Evolutionary conservation across 2,888 invertebrate genomes (phyloP).

Genomic region (Chaetogeoica ovagalla): DNA sequence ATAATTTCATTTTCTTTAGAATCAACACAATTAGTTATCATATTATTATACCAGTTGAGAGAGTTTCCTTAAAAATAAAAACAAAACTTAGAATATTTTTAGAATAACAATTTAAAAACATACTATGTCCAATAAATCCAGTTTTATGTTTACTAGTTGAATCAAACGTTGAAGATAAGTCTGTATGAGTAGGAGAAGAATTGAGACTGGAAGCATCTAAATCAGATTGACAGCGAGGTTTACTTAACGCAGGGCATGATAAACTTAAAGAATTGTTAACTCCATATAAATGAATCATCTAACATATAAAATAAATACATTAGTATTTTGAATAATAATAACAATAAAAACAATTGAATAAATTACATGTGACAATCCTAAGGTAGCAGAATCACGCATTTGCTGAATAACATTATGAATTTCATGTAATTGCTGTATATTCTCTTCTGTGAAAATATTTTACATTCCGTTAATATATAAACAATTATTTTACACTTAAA

Average conservation of each 20-base stretch:
- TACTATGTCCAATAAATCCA: constrained; percentile 28
- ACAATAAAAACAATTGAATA: background rate
- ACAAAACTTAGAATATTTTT: background rate
- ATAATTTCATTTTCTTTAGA: constrained; percentile 61
- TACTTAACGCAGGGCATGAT: constrained; percentile 71
- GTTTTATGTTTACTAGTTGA: constrained; percentile 27
- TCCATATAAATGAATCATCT: constrained; percentile 54
- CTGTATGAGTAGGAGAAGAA: constrained; percentile 62
- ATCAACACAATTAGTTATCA: constrained; percentile 21
- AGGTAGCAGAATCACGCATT: constrained; percentile 66
- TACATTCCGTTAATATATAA: background rate
- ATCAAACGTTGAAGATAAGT: constrained; percentile 55
- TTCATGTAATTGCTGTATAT: constrained; percentile 73
- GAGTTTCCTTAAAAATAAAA: constrained; percentile 56
- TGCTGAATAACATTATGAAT: constrained; percentile 77
- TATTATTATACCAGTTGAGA: constrained; percentile 56
- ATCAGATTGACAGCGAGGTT: constrained; percentile 63
- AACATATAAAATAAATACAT: constrained; percentile 36
- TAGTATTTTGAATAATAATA: background rate
- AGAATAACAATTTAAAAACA: constrained; percentile 6
- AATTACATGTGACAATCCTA: constrained; percentile 35
- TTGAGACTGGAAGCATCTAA: constrained; percentile 61
- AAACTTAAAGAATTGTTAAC: constrained; percentile 64
- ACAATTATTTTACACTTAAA: background rate
- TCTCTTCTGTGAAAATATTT: constrained; percentile 66